phyloP scores from a whole-genome alignment of 2,113 vertebrate genomes.

The Cacatua alba region DNA sequence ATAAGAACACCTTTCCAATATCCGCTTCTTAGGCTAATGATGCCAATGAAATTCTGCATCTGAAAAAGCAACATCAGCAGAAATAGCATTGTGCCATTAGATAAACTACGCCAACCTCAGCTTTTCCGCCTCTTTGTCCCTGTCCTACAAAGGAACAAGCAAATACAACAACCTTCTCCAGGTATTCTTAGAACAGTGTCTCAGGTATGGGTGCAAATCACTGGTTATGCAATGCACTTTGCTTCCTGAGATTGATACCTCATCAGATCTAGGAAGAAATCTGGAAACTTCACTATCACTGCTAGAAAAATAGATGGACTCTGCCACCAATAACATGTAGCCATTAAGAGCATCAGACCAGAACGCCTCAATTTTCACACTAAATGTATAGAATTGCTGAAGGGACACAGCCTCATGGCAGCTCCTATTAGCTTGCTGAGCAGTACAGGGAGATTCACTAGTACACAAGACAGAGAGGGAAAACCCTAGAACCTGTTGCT shows the following conservation, averaged over 20 bases:
- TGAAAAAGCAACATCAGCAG: neutral
- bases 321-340: neutral
- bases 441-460: neutral
- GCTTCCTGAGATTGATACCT: neutral
- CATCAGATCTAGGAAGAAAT: neutral
- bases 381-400: accelerated
- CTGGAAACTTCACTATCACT: neutral
- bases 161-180: accelerated
- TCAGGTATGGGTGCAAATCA: neutral
- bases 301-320: neutral
- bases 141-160: accelerated
- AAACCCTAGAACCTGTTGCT: neutral
- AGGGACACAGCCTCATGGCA: neutral
- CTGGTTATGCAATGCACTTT: too few relatives aligned
- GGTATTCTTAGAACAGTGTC: accelerated
- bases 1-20: neutral
- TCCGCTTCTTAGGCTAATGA: neutral
- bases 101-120: neutral
- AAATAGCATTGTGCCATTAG: neutral
- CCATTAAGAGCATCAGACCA: neutral
- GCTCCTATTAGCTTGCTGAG: neutral
- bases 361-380: neutral
- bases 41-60: neutral
- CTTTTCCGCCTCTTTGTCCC: accelerated
- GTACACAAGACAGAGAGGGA: accelerated